Evolutionary conservation across 2,797 vertebrate species (phyloP), one percentile per base, ranked within the genome.

Genomic region (Psittacula derbiana): DNA sequence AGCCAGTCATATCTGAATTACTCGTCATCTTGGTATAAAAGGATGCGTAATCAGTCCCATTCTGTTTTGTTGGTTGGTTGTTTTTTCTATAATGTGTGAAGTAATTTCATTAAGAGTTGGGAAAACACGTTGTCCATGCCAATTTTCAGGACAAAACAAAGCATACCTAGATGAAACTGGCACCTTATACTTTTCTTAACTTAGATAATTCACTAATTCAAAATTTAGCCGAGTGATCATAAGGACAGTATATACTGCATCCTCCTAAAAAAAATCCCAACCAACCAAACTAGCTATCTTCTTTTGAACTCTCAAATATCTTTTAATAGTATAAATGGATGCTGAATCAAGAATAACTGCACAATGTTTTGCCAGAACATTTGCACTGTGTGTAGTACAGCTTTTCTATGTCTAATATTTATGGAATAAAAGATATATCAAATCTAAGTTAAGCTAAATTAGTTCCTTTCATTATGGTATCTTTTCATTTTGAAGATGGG

Each of bases 131-230:
- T 41, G 6, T 75, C 38, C 5, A 0, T 83, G n/a, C 6, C 16
- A 44, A 28, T 91, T 82, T 76, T 67, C 40, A 60, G 28, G n/a
- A 73, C 15, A 43, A 69, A 92, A 61, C 6, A 80, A 90, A 79
- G n/a, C n/a, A 47, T 12, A 8, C 1, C 24, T 62, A 30, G 24
- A 50, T 69, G 50, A 69, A 90, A 62, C 38, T 66, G 50, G 13
- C 16, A 66, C 9, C 40, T 90, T 71, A 36, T 7, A 18, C 4
- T 75, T 55, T 3, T 47, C 47, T 61, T 73, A 71, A 58, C 16
- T 33, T 61, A 33, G 24, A 43, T 52, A 16, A 46, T 61, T 65
- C 47, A 33, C 16, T 71, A 49, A 50, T 5, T 55, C 84, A 55
- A 85, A 90, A 87, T 82, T 92, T 47, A 70, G 7, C 60, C 12